phyloP scores from a whole-genome alignment of 2,888 invertebrate genomes.

The Drosophila testacea region DNA sequence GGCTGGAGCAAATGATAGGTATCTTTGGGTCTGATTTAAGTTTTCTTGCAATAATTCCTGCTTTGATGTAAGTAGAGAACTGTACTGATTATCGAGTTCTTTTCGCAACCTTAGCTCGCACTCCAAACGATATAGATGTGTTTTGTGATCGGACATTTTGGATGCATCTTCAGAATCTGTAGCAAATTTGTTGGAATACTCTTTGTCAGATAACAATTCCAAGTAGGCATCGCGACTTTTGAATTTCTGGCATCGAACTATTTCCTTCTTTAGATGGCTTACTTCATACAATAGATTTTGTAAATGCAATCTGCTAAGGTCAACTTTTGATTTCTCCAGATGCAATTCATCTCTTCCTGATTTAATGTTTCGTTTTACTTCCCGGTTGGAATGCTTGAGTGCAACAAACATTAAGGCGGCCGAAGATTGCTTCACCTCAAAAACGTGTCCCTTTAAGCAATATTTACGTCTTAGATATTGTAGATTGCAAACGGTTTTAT shows the following conservation, averaged over 20 bases:
- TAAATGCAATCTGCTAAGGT: conserved; percentile 94
- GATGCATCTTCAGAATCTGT: conserved; percentile 87
- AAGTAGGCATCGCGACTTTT: conserved; percentile 98
- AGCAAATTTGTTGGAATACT: conserved; percentile 88
- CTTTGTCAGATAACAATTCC: conserved; percentile 92
- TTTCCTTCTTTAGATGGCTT: conserved; percentile 96
- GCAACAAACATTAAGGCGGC: conserved; percentile 92
- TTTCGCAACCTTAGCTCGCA: conserved; percentile 96
- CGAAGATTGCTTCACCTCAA: conserved; percentile 89
- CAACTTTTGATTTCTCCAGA: conserved; percentile 94
- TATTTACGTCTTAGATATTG: conserved; percentile 65
- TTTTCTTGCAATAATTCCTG: conserved; percentile 91
- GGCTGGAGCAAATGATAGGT: conserved; percentile 93
- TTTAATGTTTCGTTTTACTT: conserved; percentile 95
- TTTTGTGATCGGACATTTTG: conserved; percentile 88
- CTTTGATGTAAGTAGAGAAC: conserved; percentile 91
- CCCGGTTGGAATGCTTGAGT: conserved; percentile 94
- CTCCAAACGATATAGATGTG: conserved; percentile 93
- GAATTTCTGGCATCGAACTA: conserved; percentile 97
- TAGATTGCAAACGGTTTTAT: neutral
- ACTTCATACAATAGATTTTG: conserved; percentile 98
- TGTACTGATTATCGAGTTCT: conserved; percentile 91
- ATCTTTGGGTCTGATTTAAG: conserved; percentile 90
- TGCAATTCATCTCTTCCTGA: conserved; percentile 92
- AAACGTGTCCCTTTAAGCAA: conserved; percentile 35